A percentile compares a stretch with the other conserved stretches of the same genome.
Evolutionary conservation across 2,113 vertebrate species (phyloP).

Genomic region (Onychostruthus taczanowskii): DNA sequence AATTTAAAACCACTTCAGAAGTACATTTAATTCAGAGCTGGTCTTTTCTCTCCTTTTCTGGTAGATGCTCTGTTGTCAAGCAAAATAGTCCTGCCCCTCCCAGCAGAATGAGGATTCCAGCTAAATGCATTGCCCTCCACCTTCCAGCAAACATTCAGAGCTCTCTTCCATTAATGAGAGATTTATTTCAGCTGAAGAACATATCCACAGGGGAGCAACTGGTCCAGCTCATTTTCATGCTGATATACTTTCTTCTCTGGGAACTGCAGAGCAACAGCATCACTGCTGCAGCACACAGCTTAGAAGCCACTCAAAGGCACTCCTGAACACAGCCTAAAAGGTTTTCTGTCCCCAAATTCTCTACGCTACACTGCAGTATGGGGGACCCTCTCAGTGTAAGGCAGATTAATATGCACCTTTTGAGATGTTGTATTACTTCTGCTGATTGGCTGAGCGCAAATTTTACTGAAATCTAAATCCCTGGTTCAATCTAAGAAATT

Average conservation of each 20-base stretch:
- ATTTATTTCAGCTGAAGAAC: conserved; percentile 21
- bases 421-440: neutral
- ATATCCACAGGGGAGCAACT: conserved; percentile 9
- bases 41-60: neutral
- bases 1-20: conserved; percentile 29
- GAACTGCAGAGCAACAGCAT: conserved; percentile 13
- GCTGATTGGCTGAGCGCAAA: neutral
- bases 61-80: neutral
- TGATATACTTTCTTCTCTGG: conserved; percentile 24
- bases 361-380: neutral
- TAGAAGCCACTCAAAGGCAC: neutral
- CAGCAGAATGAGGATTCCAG: neutral
- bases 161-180: conserved; percentile 1
- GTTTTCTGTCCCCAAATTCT: neutral
- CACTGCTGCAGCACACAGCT: neutral
- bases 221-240: conserved; percentile 19
- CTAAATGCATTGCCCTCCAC: neutral
- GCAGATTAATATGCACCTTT: neutral
- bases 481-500: neutral
- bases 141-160: neutral
- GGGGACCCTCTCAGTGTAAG: neutral
- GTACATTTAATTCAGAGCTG: conserved; percentile 28
- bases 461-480: neutral
- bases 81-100: neutral
- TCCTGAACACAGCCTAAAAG: neutral